Conservation (phyloP, 1,140 invertebrate species). For the Polypedilum pembai region DNA sequence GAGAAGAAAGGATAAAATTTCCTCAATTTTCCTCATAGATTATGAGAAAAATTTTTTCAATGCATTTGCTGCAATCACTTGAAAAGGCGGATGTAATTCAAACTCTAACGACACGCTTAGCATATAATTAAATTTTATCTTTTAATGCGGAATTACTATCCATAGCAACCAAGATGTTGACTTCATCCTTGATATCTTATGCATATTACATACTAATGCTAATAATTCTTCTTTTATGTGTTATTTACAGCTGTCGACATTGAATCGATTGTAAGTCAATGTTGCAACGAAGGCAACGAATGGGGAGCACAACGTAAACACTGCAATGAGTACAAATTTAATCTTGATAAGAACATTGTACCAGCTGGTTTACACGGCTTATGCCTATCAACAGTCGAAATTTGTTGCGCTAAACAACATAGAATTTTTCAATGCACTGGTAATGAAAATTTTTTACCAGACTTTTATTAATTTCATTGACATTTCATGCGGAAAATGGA, state of each 20-base stretch:
- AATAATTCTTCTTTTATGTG: background rate
- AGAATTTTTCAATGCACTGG: conserved; percentile 35
- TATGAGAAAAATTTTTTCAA: background rate
- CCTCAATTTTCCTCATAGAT: background rate
- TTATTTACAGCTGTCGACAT: conserved; percentile 32
- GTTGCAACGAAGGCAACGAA: conserved; percentile 37
- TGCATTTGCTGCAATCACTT: background rate
- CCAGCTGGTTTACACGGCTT: conserved; percentile 38
- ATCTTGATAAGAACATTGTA: conserved; percentile 32
- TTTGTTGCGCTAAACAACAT: conserved; percentile 38
- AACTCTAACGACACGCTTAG: background rate
- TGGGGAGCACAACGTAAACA: conserved; percentile 33
- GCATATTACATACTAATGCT: too few species aligned
- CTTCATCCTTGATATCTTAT: too few species aligned
- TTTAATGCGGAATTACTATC: background rate
- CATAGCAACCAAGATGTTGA: too few species aligned
- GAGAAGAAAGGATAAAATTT: background rate
- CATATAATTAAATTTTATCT: conserved; percentile 15
- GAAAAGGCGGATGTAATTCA: background rate
- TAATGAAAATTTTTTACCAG: background rate
- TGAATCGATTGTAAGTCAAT: conserved; percentile 38
- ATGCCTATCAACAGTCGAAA: conserved; percentile 39
- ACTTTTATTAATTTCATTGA: too few species aligned
- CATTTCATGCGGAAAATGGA: too few species aligned
- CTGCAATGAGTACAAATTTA: conserved; percentile 34